Conservation (phyloP, 92 coral and sea anemone species). For the Porites cylindrica region DNA sequence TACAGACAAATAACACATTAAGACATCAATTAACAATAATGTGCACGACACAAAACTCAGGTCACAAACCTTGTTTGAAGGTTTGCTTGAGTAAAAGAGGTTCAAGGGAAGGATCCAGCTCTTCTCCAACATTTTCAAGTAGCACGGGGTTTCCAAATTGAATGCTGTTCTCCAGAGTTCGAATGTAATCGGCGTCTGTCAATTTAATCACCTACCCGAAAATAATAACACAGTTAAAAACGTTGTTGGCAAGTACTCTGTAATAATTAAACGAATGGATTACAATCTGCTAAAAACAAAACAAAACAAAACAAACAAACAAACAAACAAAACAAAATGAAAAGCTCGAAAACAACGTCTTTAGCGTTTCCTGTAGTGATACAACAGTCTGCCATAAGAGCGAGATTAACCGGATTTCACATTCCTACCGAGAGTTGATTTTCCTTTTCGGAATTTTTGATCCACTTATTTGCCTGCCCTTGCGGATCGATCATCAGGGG, state of each 20-base stretch:
- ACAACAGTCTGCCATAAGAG: not conserved
- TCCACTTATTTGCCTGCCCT: conserved; percentile 99
- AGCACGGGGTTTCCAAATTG: conserved; percentile 99
- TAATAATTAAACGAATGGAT: too few species aligned
- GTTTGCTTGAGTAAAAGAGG: conserved; percentile 97
- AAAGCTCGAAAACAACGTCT: too few species aligned
- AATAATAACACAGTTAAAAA: not conserved
- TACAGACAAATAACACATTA: too few species aligned
- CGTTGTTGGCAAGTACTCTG: not conserved
- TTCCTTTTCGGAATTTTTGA: conserved; percentile 97
- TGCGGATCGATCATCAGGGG: conserved; percentile 99
- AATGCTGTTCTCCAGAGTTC: conserved; percentile 98
- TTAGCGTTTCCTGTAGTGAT: not conserved
- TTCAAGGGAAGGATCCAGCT: conserved; percentile 97
- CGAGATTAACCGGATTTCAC: not conserved
- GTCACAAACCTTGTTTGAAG: conserved; percentile 92
- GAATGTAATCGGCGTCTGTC: conserved; percentile 95
- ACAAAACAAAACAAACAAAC: too few species aligned
- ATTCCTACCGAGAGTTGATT: conserved; percentile 90
- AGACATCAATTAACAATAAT: too few species aligned
- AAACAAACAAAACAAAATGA: too few species aligned
- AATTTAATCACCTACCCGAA: conserved; percentile 91
- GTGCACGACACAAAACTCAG: too few species aligned
- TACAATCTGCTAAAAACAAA: too few species aligned
- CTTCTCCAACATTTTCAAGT: conserved; percentile 98